Evolutionary conservation across 2,888 invertebrate species (phyloP).

Genomic region (Ganaspis brasiliensis): DNA sequence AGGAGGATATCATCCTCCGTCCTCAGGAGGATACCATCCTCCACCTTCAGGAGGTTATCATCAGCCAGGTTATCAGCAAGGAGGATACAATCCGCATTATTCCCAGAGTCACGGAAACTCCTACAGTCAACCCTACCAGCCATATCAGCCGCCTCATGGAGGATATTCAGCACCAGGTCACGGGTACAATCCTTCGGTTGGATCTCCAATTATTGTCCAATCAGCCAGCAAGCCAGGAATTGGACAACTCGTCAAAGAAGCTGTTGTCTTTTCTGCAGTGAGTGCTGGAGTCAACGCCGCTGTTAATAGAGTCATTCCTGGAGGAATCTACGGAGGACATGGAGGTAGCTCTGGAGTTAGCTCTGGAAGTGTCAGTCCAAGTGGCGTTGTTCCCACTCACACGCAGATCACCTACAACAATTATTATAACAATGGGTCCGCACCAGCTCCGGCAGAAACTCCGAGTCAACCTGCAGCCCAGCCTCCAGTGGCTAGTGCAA

Average conservation of each 20-base stretch:
- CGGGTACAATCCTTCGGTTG: conserved; percentile 66
- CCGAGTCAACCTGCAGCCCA: conserved; percentile 34
- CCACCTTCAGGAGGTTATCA: conserved; percentile 42
- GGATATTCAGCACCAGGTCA: conserved; percentile 53
- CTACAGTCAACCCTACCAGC: conserved; percentile 60
- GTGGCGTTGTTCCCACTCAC: conserved; percentile 67
- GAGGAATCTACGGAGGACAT: conserved; percentile 70
- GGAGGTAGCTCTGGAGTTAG: conserved; percentile 59
- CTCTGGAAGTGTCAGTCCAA: conserved; percentile 47
- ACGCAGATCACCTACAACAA: conserved; percentile 78
- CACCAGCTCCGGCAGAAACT: conserved; percentile 53
- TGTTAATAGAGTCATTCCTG: conserved; percentile 75
- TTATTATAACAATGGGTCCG: conserved; percentile 76
- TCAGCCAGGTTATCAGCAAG: conserved; percentile 14
- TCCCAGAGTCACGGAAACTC: conserved; percentile 52
- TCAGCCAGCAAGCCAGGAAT: conserved; percentile 74
- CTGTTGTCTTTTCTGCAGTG: conserved; percentile 77
- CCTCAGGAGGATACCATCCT: conserved; percentile 58
- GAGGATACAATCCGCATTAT: conserved; percentile 50
- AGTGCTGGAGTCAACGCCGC: conserved; percentile 78
- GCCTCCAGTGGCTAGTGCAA: conserved; percentile 48
- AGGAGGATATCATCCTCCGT: conserved; percentile 67
- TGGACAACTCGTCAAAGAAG: conserved; percentile 78
- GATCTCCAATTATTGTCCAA: conserved; percentile 71
- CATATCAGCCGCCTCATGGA: conserved; percentile 61